Evolutionary conservation across 2,888 invertebrate genomes (phyloP).

Genomic region (Cyrtodaria siliqua): DNA sequence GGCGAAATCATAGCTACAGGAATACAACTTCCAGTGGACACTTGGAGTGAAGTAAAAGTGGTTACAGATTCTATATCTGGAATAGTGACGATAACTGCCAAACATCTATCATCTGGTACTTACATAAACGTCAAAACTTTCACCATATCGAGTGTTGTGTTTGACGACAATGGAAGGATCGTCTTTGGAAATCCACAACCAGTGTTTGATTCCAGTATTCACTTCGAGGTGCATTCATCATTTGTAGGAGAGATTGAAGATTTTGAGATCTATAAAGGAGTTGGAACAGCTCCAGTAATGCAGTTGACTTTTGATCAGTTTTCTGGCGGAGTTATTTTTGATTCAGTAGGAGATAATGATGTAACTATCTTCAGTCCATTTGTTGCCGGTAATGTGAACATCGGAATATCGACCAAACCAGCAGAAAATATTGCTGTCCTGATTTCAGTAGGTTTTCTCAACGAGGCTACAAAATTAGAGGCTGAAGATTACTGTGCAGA

Average conservation of each 20-base stretch:
- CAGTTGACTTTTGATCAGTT: constrained; percentile 25
- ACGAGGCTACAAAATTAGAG: constrained; percentile 10
- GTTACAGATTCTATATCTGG: constrained; percentile 45
- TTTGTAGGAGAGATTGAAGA: constrained; percentile 56
- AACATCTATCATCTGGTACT: background rate
- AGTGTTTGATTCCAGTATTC: constrained; percentile 35
- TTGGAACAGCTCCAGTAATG: constrained; percentile 8
- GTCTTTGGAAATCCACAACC: constrained; percentile 66
- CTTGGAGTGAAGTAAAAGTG: constrained; percentile 60
- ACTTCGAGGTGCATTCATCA: constrained; percentile 39
- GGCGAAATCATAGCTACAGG: constrained; percentile 28
- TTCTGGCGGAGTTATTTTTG: constrained; percentile 12
- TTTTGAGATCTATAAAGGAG: constrained; percentile 11
- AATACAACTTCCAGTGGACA: constrained; percentile 19
- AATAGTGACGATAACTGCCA: background rate
- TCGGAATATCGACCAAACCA: constrained; percentile 33
- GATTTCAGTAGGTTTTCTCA: constrained; percentile 6
- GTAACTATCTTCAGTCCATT: constrained; percentile 23
- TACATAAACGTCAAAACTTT: constrained; percentile 17
- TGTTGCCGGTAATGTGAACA: constrained; percentile 8
- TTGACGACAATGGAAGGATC: constrained; percentile 65
- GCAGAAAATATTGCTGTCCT: constrained; percentile 22
- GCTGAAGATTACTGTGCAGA: constrained; percentile 17
- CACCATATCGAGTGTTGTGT: constrained; percentile 44
- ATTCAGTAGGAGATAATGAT: constrained; percentile 19